Percentiles rank a stretch among this genome's conserved stretches.
These are phyloP conservation scores for Agelaius tricolor DNA, from an alignment of 2,113 vertebrate genomes.

Conservation along the genomic window DNA sequence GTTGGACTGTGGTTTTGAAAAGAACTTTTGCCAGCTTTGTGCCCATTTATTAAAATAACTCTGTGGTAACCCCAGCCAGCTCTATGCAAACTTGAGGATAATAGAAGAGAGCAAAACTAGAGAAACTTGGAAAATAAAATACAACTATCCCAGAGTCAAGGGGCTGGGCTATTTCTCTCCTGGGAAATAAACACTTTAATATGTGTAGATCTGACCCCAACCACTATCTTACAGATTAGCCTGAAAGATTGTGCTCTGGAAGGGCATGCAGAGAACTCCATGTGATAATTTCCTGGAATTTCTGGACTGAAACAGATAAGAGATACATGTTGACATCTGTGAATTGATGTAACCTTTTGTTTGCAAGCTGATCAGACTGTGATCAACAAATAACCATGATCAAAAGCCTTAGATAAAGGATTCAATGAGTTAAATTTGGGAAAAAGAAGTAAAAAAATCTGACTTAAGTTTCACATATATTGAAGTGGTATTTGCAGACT, in stretches of 20 bases:
- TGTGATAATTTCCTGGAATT: conserved; percentile 64
- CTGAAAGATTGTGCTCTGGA: not conserved
- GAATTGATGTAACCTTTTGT: conserved; percentile 25
- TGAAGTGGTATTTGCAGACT: not conserved
- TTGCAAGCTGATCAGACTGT: not conserved
- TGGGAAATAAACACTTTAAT: not conserved
- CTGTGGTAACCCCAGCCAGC: not conserved
- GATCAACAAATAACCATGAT: not conserved
- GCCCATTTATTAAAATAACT: not conserved
- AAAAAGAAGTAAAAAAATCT: not conserved
- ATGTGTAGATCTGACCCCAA: not conserved
- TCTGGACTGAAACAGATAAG: conserved; percentile 39
- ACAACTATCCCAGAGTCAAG: not conserved
- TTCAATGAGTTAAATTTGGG: not conserved
- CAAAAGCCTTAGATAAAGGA: not conserved
- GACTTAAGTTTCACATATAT: not conserved
- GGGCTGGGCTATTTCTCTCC: not conserved
- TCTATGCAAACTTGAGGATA: not conserved
- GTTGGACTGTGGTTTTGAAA: not conserved
- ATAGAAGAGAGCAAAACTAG: not conserved
- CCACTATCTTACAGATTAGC: not conserved
- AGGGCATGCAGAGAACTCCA: not conserved
- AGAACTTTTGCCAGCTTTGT: not conserved
- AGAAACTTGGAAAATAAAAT: not conserved
- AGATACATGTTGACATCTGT: conserved; percentile 28